Evolutionary conservation across 1,140 invertebrate species (phyloP), one percentile per base, ranked within the genome.

Genomic region (Drosophila bocqueti): DNA sequence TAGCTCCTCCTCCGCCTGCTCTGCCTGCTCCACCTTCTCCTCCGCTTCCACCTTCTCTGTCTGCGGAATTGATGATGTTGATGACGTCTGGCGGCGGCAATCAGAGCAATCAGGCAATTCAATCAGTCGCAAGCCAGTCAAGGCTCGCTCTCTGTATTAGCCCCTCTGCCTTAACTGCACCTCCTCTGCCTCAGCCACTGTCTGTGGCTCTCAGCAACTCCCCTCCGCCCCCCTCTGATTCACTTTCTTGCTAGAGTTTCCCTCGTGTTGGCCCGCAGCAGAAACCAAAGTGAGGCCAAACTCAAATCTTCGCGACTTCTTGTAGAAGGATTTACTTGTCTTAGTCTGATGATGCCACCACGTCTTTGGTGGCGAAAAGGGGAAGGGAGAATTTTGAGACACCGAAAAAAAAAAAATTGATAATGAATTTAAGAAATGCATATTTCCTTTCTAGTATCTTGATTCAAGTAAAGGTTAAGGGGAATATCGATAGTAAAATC

Each of bases 81-180:
- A 76, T 45, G 72, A 79, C 66, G 85, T 90, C 84, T 90, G 85
- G 65, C 60, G 67, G 81, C 81, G 69, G 85, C 81, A 89, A 89
- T 89, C 85, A 84, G 84, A 79, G 81, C 84, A 90, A 89, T 87
- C 84, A 89, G 84, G 81, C 81, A 81, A 87, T 87, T 87, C 81
- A 89, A 87, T 89, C 84, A 89, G 77, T 74, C 68, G 81, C 77
- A 81, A 63, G 68, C 55, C 64, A 80, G 52, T 16, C 46, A 47
- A 50, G 60, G 26, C 40, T 26, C 46, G 18, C 63, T 60, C 26
- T 71, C 31, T 38, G 49, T 43, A 62, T 68, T 59, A 68, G 54
- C 50, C 24, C 29, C 24, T 9, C 46, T 4, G 21, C 21, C 11
- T 16, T 26, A 26, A 4, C 15, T 49, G 15, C 47, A 49, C 8